phyloP scores from a whole-genome alignment of 1,140 invertebrate genomes.

The Laupala kohalensis region DNA sequence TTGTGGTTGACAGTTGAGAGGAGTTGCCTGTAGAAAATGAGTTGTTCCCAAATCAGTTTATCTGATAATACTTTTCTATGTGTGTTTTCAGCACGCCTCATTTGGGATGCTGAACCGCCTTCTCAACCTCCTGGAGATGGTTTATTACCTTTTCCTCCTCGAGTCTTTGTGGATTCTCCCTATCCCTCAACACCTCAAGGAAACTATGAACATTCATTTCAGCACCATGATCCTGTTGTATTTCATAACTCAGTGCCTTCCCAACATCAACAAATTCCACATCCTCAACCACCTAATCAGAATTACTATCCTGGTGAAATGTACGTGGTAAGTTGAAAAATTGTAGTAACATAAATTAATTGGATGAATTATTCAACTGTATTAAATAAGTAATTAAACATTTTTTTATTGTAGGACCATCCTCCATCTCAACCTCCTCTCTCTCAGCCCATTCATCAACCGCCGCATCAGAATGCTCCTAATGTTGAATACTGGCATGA shows the following conservation, averaged over 20 bases:
- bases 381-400: no score
- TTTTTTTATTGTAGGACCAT: background rate
- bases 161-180: background rate
- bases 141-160: background rate
- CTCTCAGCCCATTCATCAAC: background rate
- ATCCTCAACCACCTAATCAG: background rate
- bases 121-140: background rate
- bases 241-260: background rate
- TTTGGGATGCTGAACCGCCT: constrained; percentile 2
- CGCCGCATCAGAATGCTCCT: background rate
- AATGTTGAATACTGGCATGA: constrained; percentile 1
- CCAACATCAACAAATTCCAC: background rate
- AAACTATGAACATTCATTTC: background rate
- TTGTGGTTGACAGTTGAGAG: no score
- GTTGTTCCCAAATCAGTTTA: no score
- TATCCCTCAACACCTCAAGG: background rate
- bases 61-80: no score
- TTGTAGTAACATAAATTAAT: no score
- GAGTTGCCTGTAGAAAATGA: no score
- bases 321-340: background rate
- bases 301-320: background rate
- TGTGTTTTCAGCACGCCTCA: background rate
- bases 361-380: no score
- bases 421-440: background rate
- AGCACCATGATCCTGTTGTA: background rate